Evolutionary conservation across 92 coral and sea anemone species (phyloP).

Genomic region (Porites cylindrica): DNA sequence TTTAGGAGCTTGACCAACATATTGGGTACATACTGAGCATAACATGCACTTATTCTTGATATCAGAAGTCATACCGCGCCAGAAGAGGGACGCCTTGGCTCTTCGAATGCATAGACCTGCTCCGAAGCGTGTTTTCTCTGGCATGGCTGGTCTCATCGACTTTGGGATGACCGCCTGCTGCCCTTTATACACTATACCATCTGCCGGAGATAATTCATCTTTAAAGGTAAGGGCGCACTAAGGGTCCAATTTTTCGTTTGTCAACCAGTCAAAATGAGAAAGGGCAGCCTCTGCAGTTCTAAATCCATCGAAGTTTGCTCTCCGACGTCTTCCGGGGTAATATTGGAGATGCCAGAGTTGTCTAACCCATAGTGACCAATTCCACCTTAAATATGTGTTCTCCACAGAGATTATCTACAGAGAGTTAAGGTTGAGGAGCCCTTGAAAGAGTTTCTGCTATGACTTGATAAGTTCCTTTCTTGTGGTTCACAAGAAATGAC

Average conservation of each 20-base stretch:
- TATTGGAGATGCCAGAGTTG: slow-evolving; percentile 45
- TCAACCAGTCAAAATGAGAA: slow-evolving; percentile 27
- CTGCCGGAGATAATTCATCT: slow-evolving; percentile 53
- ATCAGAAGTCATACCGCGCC: slow-evolving; percentile 53
- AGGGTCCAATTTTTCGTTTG: slow-evolving; percentile 35
- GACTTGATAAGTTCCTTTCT: slow-evolving; percentile 28
- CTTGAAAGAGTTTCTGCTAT: slow-evolving; percentile 21
- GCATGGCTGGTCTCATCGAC: slow-evolving; percentile 38
- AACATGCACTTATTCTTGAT: slow-evolving; percentile 38
- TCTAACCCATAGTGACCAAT: slow-evolving; percentile 34
- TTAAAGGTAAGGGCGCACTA: slow-evolving; percentile 33
- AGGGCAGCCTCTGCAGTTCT: slow-evolving; percentile 21
- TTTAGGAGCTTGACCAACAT: slow-evolving; percentile 41
- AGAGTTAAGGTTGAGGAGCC: slow-evolving; percentile 34
- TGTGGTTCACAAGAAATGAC: slow-evolving; percentile 15
- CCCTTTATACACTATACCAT: slow-evolving; percentile 67
- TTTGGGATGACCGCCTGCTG: slow-evolving; percentile 42
- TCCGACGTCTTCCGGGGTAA: slow-evolving; percentile 30
- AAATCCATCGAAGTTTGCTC: slow-evolving; percentile 31
- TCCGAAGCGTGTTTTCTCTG: slow-evolving; percentile 42
- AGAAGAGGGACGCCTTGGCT: slow-evolving; percentile 45
- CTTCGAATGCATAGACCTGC: slow-evolving; percentile 31
- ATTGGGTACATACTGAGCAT: slow-evolving; percentile 41
- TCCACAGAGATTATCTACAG: slow-evolving; percentile 26
- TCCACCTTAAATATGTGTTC: slow-evolving; percentile 35